These are phyloP conservation scores for Paedocypris sp. DNA, from an alignment of 2,113 vertebrate genomes.

Conservation along the genomic window DNA sequence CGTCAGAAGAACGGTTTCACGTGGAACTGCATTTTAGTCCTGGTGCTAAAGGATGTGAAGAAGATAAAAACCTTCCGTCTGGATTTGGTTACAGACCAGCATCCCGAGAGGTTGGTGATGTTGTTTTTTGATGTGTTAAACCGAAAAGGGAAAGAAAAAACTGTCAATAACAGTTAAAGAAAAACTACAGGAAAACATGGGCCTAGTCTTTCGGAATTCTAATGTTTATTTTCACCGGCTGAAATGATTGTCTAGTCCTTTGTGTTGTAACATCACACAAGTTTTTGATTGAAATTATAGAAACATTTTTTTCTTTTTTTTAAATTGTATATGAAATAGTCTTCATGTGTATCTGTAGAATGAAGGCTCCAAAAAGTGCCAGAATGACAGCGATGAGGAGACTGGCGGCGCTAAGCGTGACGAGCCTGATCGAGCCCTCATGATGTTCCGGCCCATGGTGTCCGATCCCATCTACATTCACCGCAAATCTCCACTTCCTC, in stretches of 20 bases:
- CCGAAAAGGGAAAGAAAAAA: too few relatives aligned
- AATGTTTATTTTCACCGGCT: too few relatives aligned
- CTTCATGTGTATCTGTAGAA: too few relatives aligned
- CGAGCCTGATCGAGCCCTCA: conserved; percentile 68
- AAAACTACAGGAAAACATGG: too few relatives aligned
- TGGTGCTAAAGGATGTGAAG: conserved; percentile 83
- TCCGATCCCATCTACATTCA: conserved; percentile 86
- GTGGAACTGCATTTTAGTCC: conserved; percentile 86
- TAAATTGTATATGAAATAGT: too few relatives aligned
- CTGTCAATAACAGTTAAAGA: too few relatives aligned
- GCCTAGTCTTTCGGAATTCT: too few relatives aligned
- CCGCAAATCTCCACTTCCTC: conserved; percentile 74
- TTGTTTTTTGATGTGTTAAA: neutral
- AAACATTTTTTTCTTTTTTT: too few relatives aligned
- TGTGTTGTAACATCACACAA: too few relatives aligned
- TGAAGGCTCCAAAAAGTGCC: conserved; percentile 65
- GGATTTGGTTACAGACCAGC: conserved; percentile 84
- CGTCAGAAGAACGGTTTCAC: conserved; percentile 82
- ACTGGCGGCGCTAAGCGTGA: conserved; percentile 60
- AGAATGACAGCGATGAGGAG: conserved; percentile 71
- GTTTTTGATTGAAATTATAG: too few relatives aligned
- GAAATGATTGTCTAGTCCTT: too few relatives aligned
- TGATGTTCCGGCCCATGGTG: conserved; percentile 78
- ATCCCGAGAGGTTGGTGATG: conserved; percentile 68
- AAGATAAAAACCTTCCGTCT: conserved; percentile 80